A percentile compares a stretch with the other conserved stretches of the same genome.
Conservation (phyloP, 2,797 vertebrate species). For the Balearica regulorum region DNA sequence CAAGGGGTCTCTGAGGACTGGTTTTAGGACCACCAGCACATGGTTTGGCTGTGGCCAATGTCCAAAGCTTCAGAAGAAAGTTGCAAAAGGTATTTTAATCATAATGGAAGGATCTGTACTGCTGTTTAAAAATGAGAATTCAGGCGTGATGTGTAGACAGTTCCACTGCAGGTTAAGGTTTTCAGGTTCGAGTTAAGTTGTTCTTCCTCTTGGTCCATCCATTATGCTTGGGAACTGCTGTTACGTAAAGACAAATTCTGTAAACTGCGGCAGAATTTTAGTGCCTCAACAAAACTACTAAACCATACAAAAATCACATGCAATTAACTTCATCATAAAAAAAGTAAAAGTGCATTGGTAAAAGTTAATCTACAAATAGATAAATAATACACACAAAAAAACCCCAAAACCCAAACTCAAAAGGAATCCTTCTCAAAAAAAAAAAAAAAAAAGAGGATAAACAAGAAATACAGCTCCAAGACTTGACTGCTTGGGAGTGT, state of each 20-base stretch:
- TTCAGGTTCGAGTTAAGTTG: neutral
- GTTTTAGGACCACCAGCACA: neutral
- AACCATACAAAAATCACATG: neutral
- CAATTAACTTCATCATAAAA: neutral
- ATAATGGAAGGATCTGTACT: neutral
- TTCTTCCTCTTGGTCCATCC: neutral
- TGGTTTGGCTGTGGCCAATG: neutral
- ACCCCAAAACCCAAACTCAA: no score
- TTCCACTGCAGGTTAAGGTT: neutral
- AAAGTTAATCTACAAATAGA: neutral
- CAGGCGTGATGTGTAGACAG: neutral
- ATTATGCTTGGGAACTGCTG: fast-evolving
- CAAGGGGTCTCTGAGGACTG: neutral
- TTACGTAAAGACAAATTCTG: neutral
- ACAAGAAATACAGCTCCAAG: neutral
- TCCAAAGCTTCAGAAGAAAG: neutral
- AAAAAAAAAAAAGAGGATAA: neutral
- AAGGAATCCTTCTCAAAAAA: neutral
- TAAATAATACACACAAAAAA: neutral
- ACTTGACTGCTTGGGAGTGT: neutral
- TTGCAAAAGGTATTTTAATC: neutral
- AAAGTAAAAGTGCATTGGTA: neutral
- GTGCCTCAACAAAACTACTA: neutral
- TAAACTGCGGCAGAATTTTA: neutral
- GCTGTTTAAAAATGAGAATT: neutral